Evolutionary conservation across 2,113 vertebrate genomes (phyloP).

Genomic region (Dinomys branickii): DNA sequence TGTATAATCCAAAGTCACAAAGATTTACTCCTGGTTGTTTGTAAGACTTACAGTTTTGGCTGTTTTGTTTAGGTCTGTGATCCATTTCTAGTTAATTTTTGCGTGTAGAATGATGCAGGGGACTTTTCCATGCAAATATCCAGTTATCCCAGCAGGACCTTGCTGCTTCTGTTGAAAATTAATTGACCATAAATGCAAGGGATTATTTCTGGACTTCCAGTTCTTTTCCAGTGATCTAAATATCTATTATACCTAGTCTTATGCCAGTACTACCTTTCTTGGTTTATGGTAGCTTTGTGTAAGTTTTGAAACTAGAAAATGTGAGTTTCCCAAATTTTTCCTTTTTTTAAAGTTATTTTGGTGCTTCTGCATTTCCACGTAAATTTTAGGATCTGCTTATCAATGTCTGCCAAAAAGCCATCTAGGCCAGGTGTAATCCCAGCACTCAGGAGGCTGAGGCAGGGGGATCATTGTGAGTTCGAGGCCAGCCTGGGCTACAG

Average conservation of each 20-base stretch:
- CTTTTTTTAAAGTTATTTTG: not conserved
- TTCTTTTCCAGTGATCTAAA: not conserved
- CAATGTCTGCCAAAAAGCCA: not conserved
- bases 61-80: not conserved
- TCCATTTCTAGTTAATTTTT: not conserved
- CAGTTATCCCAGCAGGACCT: not conserved
- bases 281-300: not conserved
- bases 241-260: not conserved
- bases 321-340: not conserved
- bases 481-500: no score
- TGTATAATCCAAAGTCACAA: not conserved
- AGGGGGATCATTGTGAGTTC: no score
- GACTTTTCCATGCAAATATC: not conserved
- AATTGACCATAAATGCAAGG: not conserved
- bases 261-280: not conserved
- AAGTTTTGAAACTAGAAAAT: not conserved
- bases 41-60: not conserved
- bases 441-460: no score
- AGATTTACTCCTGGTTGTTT: not conserved
- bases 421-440: no score
- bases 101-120: not conserved
- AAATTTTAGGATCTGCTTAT: not conserved
- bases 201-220: not conserved
- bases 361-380: not conserved
- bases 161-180: not conserved